A percentile compares a stretch with the other conserved stretches of the same genome.
Conservation (phyloP, 2,797 vertebrate genomes). For the Ctenochaetus hawaiiensis region DNA sequence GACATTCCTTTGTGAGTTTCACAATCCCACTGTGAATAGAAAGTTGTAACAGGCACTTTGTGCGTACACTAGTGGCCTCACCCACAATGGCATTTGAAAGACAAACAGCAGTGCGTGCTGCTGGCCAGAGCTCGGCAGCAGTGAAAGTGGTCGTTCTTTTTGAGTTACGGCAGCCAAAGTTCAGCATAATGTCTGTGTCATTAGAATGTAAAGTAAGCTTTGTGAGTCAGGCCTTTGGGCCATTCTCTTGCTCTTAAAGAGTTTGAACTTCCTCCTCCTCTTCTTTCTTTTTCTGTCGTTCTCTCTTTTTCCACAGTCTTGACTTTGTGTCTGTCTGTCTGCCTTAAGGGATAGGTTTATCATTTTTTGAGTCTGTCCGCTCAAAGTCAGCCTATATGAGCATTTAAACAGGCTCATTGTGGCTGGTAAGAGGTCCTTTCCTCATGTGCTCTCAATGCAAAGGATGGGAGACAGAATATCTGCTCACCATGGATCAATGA, state of each 20-base stretch:
- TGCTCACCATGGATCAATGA: not conserved
- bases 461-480: not conserved
- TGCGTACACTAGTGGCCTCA: slow-evolving; percentile 74
- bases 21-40: slow-evolving; percentile 74
- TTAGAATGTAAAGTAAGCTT: slow-evolving; percentile 72
- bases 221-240: slow-evolving; percentile 53
- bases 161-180: slow-evolving; percentile 68
- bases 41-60: slow-evolving; percentile 76
- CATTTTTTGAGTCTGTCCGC: slow-evolving; percentile 4
- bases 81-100: slow-evolving; percentile 76
- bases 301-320: not conserved
- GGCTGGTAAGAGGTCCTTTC: too few species aligned
- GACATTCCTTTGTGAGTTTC: slow-evolving; percentile 73
- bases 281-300: not conserved
- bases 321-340: slow-evolving; percentile 2
- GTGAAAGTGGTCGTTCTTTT: slow-evolving; percentile 73
- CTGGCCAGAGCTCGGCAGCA: slow-evolving; percentile 53
- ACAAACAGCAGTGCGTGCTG: slow-evolving; percentile 77
- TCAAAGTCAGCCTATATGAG: not conserved
- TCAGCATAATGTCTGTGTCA: slow-evolving; percentile 76
- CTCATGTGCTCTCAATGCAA: not conserved
- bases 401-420: not conserved
- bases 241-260: slow-evolving; percentile 19
- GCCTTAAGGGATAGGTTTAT: not conserved
- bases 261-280: slow-evolving; percentile 31